phyloP scores from a whole-genome alignment of 2,113 vertebrate species.

The Bombycilla garrulus region DNA sequence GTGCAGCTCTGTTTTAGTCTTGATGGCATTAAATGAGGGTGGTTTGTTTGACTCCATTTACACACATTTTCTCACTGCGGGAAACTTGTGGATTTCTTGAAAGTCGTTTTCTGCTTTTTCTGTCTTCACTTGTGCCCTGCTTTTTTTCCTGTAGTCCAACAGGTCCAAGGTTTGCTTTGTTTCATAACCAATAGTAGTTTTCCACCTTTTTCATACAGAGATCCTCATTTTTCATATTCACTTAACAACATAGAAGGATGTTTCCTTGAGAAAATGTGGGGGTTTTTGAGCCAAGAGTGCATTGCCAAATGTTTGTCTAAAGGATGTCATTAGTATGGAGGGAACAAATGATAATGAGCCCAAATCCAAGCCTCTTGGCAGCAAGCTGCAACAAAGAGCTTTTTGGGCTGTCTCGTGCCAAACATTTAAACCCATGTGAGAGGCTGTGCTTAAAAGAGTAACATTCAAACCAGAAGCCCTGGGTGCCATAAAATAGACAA shows the following conservation, averaged over 20 bases:
- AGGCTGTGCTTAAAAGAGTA: not conserved
- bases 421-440: not conserved
- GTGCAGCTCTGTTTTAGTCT: not conserved
- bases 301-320: conserved; percentile 5
- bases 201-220: not conserved
- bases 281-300: not conserved
- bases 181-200: not conserved
- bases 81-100: not conserved
- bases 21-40: not conserved
- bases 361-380: conserved; percentile 21
- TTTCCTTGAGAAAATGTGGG: not conserved
- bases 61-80: not conserved
- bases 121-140: not conserved
- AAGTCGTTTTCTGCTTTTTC: not conserved
- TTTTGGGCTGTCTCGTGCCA: not conserved
- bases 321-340: not conserved
- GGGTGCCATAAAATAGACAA: not conserved
- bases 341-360: not conserved
- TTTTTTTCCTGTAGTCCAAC: not conserved
- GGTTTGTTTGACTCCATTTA: not conserved
- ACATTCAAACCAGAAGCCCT: not conserved
- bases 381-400: not conserved
- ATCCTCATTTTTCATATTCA: not conserved
- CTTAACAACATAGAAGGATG: not conserved
- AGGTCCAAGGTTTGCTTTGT: not conserved